Evolutionary conservation across 2,113 vertebrate genomes (phyloP), one percentile per base, ranked within the genome.

Genomic region (Sinocyclocheilus anophthalmus): DNA sequence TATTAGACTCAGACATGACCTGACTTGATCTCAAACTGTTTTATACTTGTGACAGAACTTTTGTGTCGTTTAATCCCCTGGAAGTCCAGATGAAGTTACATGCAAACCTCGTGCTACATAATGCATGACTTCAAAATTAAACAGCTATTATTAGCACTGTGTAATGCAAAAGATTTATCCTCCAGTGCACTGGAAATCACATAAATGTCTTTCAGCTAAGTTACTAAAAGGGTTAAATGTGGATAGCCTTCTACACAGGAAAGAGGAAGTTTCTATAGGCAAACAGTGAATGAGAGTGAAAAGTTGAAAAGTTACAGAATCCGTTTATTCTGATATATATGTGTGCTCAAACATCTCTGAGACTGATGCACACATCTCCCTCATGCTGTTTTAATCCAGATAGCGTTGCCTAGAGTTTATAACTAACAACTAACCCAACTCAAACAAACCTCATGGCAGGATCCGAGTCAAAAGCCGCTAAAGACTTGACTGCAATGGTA

Each of bases 401-500:
- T 14, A 42, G 16, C 20, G 79, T 48, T 65, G 79, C 39, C 16
- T 24, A 14, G 75, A 69, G 59, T 50, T 70, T 8, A 42, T 1
- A 67, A 77, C 59, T 59, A 61, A 53, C 5, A 16, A 53, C 10
- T 33, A 16, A 63, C 26, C 13, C 20, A 39, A 20, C 10, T 6
- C 20, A 57, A 82, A 45, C 72, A 22, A n/a, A 45, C 1, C 11
- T 72, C 37, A 94, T 94, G 93, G 90, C 94, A 10, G 89, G 92
- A 73, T 48, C 87, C 11, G 91, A 92, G 9, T 57, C 61, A 30
- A 92, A 85, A 81, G 86, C 92, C 1, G 84, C 90, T 2, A 81
- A 88, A 61, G 91, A 93, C 4, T 81, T 95, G 88, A 92, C 91
- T 1, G 88, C 90, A 18, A 86, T 87, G 86, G 94, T 94, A 81